Conservation (phyloP, 1,140 invertebrate species). For the Drosophila truncata region DNA sequence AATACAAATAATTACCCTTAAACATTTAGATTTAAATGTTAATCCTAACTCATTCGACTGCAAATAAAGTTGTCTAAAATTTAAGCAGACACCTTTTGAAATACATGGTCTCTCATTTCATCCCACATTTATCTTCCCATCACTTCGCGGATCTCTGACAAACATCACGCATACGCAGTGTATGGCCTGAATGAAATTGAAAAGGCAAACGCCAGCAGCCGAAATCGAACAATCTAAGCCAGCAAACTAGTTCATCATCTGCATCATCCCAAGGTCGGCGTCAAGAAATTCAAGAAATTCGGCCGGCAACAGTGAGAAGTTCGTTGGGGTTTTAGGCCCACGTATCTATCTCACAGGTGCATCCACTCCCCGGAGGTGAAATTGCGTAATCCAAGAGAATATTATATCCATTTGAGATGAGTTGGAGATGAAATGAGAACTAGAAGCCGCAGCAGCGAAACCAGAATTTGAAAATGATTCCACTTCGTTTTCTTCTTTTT, state of each 20-base stretch:
- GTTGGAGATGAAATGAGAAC: constrained; percentile 14
- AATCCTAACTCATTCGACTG: constrained; percentile 1
- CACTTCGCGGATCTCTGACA: constrained; percentile 19
- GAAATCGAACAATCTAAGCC: constrained; percentile 23
- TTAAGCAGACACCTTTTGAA: neutral
- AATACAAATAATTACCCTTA: constrained; percentile 1
- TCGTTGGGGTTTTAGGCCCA: constrained; percentile 26
- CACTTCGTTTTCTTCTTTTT: neutral
- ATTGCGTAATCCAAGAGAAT: constrained; percentile 36
- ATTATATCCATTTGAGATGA: constrained; percentile 1
- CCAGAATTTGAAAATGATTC: constrained; percentile 43
- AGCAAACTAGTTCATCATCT: constrained; percentile 46
- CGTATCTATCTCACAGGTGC: constrained; percentile 9
- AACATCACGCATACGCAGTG: constrained; percentile 46
- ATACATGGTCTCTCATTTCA: constrained; percentile 3
- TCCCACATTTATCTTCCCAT: constrained; percentile 35
- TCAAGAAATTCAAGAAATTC: constrained; percentile 32
- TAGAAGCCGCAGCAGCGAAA: constrained; percentile 34
- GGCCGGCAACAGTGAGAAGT: constrained; percentile 36
- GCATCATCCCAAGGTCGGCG: constrained; percentile 34
- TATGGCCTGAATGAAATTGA: constrained; percentile 46
- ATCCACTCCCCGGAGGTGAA: constrained; percentile 8
- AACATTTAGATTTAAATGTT: constrained; percentile 1
- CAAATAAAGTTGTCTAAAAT: constrained; percentile 3
- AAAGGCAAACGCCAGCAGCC: constrained; percentile 29